These are phyloP conservation scores for Morone chrysops DNA, from an alignment of 2,113 vertebrate species.

Conservation along the genomic window DNA sequence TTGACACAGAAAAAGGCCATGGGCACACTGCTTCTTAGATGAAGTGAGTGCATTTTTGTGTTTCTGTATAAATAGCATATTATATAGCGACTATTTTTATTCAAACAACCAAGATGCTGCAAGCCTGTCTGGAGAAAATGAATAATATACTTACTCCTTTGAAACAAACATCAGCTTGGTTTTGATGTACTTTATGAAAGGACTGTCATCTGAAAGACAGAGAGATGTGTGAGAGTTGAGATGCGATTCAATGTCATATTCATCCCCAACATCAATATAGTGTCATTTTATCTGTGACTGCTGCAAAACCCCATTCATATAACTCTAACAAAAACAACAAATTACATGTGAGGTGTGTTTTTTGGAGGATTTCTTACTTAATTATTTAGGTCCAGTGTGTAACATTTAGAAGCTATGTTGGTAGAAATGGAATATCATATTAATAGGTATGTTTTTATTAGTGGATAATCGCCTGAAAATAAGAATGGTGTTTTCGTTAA, in stretches of 20 bases:
- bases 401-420: no score
- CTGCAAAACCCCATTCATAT: not conserved
- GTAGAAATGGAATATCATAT: no score
- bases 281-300: not conserved
- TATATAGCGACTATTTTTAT: no score
- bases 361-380: not conserved
- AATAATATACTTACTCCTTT: slow-evolving; percentile 81
- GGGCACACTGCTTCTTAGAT: slow-evolving; percentile 13
- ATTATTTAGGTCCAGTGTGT: no score
- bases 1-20: slow-evolving; percentile 14
- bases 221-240: not conserved
- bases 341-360: not conserved
- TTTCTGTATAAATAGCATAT: slow-evolving; percentile 16
- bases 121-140: not conserved
- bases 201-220: slow-evolving; percentile 78
- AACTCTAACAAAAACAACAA: not conserved
- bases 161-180: slow-evolving; percentile 85
- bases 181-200: slow-evolving; percentile 84
- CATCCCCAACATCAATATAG: not conserved
- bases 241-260: not conserved
- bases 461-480: no score
- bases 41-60: slow-evolving; percentile 3
- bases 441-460: no score
- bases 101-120: not conserved
- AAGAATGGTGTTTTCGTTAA: no score